Conservation (phyloP, 2,888 invertebrate species). For the Amphipyra tragopoginis region DNA sequence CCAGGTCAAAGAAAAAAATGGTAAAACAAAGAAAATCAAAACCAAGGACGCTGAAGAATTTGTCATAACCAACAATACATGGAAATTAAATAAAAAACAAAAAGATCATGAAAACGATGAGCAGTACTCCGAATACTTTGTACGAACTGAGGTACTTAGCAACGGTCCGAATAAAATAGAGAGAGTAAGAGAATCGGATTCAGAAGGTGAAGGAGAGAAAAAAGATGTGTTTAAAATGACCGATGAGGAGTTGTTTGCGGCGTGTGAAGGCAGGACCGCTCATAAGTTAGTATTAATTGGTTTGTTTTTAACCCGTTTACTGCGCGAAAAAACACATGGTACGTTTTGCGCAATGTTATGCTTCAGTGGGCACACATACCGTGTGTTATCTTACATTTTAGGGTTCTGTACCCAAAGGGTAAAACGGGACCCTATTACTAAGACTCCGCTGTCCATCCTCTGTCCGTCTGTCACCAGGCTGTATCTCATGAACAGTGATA, state of each 20-base stretch:
- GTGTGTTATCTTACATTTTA: too few species aligned
- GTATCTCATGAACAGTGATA: too few species aligned
- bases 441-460: too few species aligned
- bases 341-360: too few species aligned
- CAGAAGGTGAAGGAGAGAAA: conserved; percentile 67
- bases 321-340: too few species aligned
- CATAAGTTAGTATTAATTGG: conserved; percentile 91
- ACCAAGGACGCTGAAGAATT: conserved; percentile 74
- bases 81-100: conserved; percentile 76
- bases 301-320: background rate
- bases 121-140: conserved; percentile 79
- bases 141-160: conserved; percentile 77
- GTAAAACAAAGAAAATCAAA: conserved; percentile 82
- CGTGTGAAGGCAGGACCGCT: conserved; percentile 95
- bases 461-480: too few species aligned
- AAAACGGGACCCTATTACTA: too few species aligned
- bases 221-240: conserved; percentile 85
- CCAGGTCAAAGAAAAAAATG: conserved; percentile 81
- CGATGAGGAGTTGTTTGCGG: conserved; percentile 94
- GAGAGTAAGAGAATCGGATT: conserved; percentile 69
- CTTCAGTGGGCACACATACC: too few species aligned
- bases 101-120: conserved; percentile 61
- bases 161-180: conserved; percentile 74
- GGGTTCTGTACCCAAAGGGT: too few species aligned
- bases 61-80: conserved; percentile 81